A percentile compares a stretch with the other conserved stretches of the same genome.
Conservation (phyloP, 2,888 invertebrate genomes). For the Altica lythri region DNA sequence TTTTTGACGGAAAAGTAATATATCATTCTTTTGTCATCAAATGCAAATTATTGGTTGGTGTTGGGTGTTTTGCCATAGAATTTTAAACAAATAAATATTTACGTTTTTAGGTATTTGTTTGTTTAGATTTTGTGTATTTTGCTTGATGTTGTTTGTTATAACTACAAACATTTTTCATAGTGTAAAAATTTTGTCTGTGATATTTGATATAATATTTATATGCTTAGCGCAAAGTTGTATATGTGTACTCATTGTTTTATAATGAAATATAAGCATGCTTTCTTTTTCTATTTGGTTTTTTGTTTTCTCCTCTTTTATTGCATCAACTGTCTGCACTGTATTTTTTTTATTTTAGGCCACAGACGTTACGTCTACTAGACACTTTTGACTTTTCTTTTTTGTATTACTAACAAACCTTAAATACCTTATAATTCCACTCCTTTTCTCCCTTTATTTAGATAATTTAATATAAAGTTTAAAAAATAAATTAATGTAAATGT, state of each 20-base stretch:
- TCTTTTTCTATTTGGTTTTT: slow-evolving; percentile 42
- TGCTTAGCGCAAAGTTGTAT: slow-evolving; percentile 28
- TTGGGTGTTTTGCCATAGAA: too few species aligned
- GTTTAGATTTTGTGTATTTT: slow-evolving; percentile 9
- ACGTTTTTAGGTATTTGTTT: too few species aligned
- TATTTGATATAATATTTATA: too few species aligned
- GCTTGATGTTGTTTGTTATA: slow-evolving; percentile 7
- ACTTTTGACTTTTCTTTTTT: slow-evolving; percentile 38
- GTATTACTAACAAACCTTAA: slow-evolving; percentile 30
- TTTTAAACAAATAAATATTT: too few species aligned
- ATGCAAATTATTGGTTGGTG: too few species aligned
- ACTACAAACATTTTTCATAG: not conserved
- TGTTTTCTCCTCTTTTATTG: slow-evolving; percentile 42
- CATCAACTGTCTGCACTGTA: slow-evolving; percentile 48
- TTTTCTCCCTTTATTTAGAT: slow-evolving; percentile 13
- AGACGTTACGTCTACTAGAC: slow-evolving; percentile 67
- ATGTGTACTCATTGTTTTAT: slow-evolving; percentile 40
- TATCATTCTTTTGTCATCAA: not conserved
- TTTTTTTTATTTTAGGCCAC: slow-evolving; percentile 65
- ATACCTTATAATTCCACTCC: slow-evolving; percentile 14
- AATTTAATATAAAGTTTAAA: too few species aligned
- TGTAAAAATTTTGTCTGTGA: slow-evolving; percentile 14
- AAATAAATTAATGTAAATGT: too few species aligned
- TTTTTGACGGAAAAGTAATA: not conserved
- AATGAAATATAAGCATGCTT: slow-evolving; percentile 49